These are phyloP conservation scores for Xiphophorus hellerii DNA, from an alignment of 2,113 vertebrate species.

Conservation along the genomic window DNA sequence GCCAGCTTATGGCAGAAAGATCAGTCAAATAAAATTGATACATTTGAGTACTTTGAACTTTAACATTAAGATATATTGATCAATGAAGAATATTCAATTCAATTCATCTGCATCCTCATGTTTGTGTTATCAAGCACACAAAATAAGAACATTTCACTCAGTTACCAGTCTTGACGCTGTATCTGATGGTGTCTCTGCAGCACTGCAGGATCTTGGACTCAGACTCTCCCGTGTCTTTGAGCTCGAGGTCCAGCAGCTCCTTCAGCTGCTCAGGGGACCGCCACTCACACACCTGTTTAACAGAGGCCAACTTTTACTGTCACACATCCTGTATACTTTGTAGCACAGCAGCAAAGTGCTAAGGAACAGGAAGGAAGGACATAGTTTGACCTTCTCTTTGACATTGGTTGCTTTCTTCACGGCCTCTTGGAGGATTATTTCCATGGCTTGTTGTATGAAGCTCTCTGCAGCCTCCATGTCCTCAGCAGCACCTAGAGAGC, in stretches of 20 bases:
- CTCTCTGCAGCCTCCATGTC: constrained; percentile 78
- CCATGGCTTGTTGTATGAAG: constrained; percentile 84
- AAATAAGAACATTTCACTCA: background rate
- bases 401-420: constrained; percentile 83
- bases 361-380: background rate
- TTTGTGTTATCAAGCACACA: background rate
- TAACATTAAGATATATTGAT: no score
- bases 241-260: constrained; percentile 84
- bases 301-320: background rate
- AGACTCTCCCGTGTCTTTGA: constrained; percentile 81
- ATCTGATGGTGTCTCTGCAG: constrained; percentile 84
- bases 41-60: no score
- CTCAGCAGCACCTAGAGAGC: constrained; percentile 66
- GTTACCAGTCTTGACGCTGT: constrained; percentile 89
- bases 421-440: constrained; percentile 86
- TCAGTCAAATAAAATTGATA: no score
- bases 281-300: constrained; percentile 88
- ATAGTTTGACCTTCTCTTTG: constrained; percentile 81
- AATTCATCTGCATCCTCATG: background rate
- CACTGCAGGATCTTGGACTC: constrained; percentile 80
- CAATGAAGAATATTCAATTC: no score
- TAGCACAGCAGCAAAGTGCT: no score
- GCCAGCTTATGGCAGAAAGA: no score
- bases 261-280: constrained; percentile 81
- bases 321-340: background rate